These are phyloP conservation scores for Paedocypris sp. DNA, from an alignment of 2,113 vertebrate species.

Conservation along the genomic window DNA sequence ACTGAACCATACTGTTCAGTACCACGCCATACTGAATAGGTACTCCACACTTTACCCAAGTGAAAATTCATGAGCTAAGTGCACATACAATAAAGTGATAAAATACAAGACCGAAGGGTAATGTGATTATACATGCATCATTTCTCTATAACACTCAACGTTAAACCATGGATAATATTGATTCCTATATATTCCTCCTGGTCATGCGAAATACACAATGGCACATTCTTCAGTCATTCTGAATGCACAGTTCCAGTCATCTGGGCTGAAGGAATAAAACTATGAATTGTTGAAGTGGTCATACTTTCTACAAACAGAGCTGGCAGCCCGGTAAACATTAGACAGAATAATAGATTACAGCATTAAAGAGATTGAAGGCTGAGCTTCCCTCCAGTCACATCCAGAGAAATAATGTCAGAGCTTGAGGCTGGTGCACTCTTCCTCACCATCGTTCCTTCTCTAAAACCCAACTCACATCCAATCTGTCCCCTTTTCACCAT, in stretches of 20 bases:
- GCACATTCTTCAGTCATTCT: conserved; percentile 3
- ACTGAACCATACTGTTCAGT: too few species aligned
- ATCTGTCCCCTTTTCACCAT: not conserved
- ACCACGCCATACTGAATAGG: too few species aligned
- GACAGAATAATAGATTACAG: conserved; percentile 35
- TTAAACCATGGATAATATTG: too few species aligned
- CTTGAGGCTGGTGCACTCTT: conserved; percentile 3
- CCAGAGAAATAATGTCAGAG: conserved; percentile 27
- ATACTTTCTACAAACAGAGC: conserved; percentile 16
- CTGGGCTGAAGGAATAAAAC: conserved; percentile 21
- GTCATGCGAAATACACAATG: not conserved
- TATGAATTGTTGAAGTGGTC: conserved; percentile 19
- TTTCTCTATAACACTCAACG: too few species aligned
- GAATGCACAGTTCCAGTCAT: conserved; percentile 6
- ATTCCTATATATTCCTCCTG: too few species aligned
- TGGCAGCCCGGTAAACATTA: conserved; percentile 29
- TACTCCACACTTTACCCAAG: too few species aligned
- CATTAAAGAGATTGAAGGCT: conserved; percentile 26
- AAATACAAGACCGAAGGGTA: too few species aligned
- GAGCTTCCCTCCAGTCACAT: conserved; percentile 21
- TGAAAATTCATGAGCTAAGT: too few species aligned
- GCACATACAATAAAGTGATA: too few species aligned
- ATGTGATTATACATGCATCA: too few species aligned
- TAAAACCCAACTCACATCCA: not conserved
- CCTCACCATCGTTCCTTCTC: not conserved